phyloP scores from a whole-genome alignment of 2,888 invertebrate genomes.

The Melitaea athalia region DNA sequence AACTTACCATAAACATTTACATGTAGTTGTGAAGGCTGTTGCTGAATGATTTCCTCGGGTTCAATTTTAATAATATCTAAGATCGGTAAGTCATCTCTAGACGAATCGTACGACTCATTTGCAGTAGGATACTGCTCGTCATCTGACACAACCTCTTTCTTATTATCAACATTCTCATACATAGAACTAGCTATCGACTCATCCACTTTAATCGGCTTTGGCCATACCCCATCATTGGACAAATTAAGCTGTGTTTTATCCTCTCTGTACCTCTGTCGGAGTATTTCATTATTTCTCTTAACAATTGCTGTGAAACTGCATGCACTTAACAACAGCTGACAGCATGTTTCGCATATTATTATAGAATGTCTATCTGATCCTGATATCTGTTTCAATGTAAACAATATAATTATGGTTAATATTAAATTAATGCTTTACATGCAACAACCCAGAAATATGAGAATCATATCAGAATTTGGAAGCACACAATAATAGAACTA shows the following conservation, averaged over 20 bases:
- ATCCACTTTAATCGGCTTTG: conserved; percentile 67
- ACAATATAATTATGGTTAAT: not conserved
- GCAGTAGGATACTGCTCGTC: conserved; percentile 47
- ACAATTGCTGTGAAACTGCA: conserved; percentile 55
- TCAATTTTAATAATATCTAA: conserved; percentile 68
- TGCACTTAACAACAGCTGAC: conserved; percentile 53
- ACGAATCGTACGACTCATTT: conserved; percentile 38
- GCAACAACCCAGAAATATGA: too few species aligned
- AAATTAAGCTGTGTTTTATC: conserved; percentile 20
- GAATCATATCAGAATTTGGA: too few species aligned
- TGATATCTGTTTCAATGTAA: conserved; percentile 53
- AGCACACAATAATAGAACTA: too few species aligned
- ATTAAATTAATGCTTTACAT: too few species aligned
- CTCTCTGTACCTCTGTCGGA: conserved; percentile 46
- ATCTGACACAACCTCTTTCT: conserved; percentile 67
- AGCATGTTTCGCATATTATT: conserved; percentile 61
- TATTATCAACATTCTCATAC: conserved; percentile 58
- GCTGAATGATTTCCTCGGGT: conserved; percentile 61
- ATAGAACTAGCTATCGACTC: conserved; percentile 51
- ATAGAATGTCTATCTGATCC: conserved; percentile 58
- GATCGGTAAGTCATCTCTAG: conserved; percentile 40
- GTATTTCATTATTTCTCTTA: conserved; percentile 50
- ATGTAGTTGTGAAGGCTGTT: conserved; percentile 44
- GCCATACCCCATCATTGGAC: conserved; percentile 54
- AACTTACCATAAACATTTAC: conserved; percentile 54